Conservation (phyloP, 2,888 invertebrate genomes). For the Pyrgus malvae region DNA sequence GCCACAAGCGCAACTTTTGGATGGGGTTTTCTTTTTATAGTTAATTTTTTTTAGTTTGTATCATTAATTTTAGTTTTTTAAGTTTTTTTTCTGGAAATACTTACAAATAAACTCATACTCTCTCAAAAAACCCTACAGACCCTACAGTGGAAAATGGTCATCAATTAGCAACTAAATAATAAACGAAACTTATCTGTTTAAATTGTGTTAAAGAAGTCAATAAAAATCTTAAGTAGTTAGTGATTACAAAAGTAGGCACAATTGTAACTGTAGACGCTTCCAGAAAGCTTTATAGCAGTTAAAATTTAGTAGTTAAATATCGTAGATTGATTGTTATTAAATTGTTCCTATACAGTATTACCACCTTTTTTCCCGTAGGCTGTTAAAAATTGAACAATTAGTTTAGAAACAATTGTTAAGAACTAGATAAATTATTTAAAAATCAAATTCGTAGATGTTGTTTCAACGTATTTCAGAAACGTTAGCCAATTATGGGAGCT, state of each 20-base stretch:
- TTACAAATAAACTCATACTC: too few species aligned
- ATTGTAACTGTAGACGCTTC: constrained; percentile 58
- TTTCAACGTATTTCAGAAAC: neutral
- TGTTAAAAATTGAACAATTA: constrained; percentile 20
- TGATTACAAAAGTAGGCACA: constrained; percentile 23
- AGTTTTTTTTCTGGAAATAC: too few species aligned
- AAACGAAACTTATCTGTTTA: neutral
- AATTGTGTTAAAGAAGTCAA: too few species aligned
- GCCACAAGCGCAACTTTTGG: too few species aligned
- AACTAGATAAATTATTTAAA: neutral
- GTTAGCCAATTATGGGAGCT: too few species aligned
- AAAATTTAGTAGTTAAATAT: constrained; percentile 3
- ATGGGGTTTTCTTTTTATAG: too few species aligned
- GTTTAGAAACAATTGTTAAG: constrained; percentile 1
- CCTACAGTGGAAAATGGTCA: too few species aligned
- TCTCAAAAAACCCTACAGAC: too few species aligned
- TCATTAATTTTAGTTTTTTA: too few species aligned
- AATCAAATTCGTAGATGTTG: neutral
- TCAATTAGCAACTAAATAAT: too few species aligned
- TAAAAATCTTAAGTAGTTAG: too few species aligned
- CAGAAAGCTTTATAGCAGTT: constrained; percentile 60
- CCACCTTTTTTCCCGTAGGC: constrained; percentile 4
- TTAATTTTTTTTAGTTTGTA: too few species aligned
- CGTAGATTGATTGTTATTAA: neutral
- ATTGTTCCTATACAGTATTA: constrained; percentile 16